These are phyloP conservation scores for Drosophila setifemur DNA, from an alignment of 1,140 invertebrate genomes.

Conservation along the genomic window DNA sequence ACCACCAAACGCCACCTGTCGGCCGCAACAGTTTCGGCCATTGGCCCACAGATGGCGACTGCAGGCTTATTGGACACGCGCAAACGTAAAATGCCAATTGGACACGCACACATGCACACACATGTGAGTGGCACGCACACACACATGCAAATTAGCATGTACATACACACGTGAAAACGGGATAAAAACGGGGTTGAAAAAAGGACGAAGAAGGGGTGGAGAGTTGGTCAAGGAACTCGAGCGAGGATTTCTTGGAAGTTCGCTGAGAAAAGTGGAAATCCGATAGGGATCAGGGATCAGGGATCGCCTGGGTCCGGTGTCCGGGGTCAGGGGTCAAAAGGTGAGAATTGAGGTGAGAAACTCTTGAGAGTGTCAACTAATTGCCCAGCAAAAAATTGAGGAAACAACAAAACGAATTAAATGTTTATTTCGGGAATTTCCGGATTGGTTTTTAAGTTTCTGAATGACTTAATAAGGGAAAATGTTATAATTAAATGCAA, in stretches of 20 bases:
- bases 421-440: too few relatives aligned
- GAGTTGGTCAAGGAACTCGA: slow-evolving; percentile 33
- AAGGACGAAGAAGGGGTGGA: too few relatives aligned
- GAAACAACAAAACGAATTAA: background rate
- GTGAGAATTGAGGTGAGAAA: too few relatives aligned
- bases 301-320: background rate
- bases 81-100: slow-evolving; percentile 78
- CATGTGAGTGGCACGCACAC: slow-evolving; percentile 8
- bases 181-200: too few relatives aligned
- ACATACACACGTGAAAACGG: background rate
- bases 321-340: slow-evolving; percentile 3
- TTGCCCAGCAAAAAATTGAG: background rate
- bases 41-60: slow-evolving; percentile 55
- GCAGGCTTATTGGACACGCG: slow-evolving; percentile 67
- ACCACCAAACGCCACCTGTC: slow-evolving; percentile 51
- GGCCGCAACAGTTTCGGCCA: slow-evolving; percentile 20
- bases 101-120: slow-evolving; percentile 35
- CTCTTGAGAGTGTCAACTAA: background rate
- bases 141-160: slow-evolving; percentile 13
- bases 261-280: background rate
- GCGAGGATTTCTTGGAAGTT: slow-evolving; percentile 4
- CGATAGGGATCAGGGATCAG: slow-evolving; percentile 6
- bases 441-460: too few relatives aligned
- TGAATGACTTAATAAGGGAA: too few relatives aligned
- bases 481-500: too few relatives aligned